phyloP scores from a whole-genome alignment of 2,888 invertebrate species.

The Ypsolopha sequella region DNA sequence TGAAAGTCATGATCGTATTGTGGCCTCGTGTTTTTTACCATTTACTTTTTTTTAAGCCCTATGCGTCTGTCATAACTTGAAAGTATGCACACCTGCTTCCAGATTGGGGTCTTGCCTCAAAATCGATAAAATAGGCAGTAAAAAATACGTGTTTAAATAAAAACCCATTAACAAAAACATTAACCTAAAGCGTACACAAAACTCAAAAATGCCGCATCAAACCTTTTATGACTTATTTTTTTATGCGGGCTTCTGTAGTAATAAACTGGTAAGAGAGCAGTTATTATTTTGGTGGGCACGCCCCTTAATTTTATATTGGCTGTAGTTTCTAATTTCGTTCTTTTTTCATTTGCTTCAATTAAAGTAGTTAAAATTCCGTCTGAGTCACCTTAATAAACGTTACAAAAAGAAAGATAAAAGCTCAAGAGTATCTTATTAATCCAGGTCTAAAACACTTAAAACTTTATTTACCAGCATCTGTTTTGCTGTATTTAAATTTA shows the following conservation, averaged over 20 bases:
- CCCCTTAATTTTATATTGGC: neutral
- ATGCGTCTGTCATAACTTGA: too few relatives aligned
- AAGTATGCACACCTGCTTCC: conserved; percentile 28
- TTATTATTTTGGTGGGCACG: neutral
- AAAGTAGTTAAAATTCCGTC: neutral
- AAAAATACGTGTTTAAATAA: conserved; percentile 35
- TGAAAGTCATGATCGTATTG: neutral
- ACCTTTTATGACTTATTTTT: conserved; percentile 5
- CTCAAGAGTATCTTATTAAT: too few relatives aligned
- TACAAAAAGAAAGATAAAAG: too few relatives aligned
- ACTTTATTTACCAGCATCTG: too few relatives aligned
- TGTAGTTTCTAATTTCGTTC: neutral
- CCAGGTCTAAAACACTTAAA: too few relatives aligned
- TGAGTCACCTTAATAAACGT: neutral
- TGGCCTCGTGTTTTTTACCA: too few relatives aligned
- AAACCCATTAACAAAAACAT: conserved; percentile 46
- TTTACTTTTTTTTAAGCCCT: too few relatives aligned
- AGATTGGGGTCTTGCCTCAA: conserved; percentile 19
- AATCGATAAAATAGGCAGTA: conserved; percentile 36
- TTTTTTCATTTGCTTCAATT: neutral
- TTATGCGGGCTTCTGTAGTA: conserved; percentile 2
- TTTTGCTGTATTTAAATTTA: too few relatives aligned
- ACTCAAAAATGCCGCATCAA: conserved; percentile 17
- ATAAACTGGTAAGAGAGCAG: neutral
- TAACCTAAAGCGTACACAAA: conserved; percentile 29